Evolutionary conservation across 2,113 vertebrate genomes (phyloP).

Genomic region (Thamnaconus septentrionalis): DNA sequence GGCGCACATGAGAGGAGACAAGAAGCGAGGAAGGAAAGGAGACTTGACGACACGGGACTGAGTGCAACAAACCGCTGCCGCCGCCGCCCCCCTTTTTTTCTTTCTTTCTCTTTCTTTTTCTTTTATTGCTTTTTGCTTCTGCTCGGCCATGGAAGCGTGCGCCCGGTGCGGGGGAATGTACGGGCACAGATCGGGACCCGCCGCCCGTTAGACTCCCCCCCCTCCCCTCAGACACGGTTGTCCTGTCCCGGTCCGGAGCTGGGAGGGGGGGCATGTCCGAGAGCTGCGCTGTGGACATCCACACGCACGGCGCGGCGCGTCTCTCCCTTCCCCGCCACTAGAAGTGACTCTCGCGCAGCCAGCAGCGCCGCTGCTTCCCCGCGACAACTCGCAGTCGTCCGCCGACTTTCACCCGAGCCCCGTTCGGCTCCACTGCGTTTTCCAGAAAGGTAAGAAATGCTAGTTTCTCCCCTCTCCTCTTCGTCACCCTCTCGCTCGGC

Average conservation of each 20-base stretch:
- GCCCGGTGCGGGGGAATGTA: conserved; percentile 80
- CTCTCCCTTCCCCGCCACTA: too few relatives aligned
- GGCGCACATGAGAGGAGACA: conserved; percentile 30
- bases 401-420: neutral
- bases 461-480: neutral
- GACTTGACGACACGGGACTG: too few relatives aligned
- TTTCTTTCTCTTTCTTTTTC: too few relatives aligned
- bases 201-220: conserved; percentile 56
- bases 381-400: too few relatives aligned
- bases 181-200: conserved; percentile 81
- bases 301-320: conserved; percentile 1
- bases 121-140: conserved; percentile 23
- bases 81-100: too few relatives aligned
- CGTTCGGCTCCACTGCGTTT: conserved; percentile 43
- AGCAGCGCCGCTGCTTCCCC: too few relatives aligned
- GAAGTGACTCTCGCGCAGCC: too few relatives aligned
- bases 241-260: conserved; percentile 73
- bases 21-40: conserved; percentile 9
- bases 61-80: too few relatives aligned
- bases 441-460: conserved; percentile 69
- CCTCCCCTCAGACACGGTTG: conserved; percentile 67
- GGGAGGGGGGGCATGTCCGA: conserved; percentile 73
- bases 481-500: neutral
- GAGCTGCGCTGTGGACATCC: conserved; percentile 68
- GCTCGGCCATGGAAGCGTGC: conserved; percentile 69